Base-by-base conservation (phyloP, 37 sponge, comb jelly and placozoan species). In the Aplysina aerophoba region DNA sequence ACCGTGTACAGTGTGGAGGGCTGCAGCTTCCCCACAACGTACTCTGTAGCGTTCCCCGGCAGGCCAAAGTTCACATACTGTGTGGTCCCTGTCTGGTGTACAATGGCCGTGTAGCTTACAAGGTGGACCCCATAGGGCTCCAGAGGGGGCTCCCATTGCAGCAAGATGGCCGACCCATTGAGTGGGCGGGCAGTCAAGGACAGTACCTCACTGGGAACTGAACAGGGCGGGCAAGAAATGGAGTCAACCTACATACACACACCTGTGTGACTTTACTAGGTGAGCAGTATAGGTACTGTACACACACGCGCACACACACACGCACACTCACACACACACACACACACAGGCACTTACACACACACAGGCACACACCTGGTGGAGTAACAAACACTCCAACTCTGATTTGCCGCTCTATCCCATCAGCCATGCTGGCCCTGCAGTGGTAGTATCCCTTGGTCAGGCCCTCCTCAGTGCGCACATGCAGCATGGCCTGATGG, bases 301-400 rank as follows among this genome's bases (percentile, higher is more conserved):
- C 50, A 44, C 50, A 44, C 71, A 69, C 71, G 30, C 71, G 19
- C 71, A 69, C 71, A 27, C 71, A 69, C 71, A 27, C 71, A 69
- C 71, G 34, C 71, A 69, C 71, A 69, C 71, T 30, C 71, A 69
- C 50, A 44, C 50, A 44, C 50, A 44, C 50, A 44, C 50, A 44
- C 50, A 69, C 71, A 69, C 71, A 69, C 71, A 69, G 1, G 19
- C 4, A 31, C 71, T 30, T 35, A 69, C 71, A 31, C 71, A 69
- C 71, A 69, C 71, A 69, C 71, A 69, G 35, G 30, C 53, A 40
- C 78, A 22, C 54, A 75, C 78, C 78, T 75, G 78, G 78, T n/a
- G 78, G 78, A 14, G 78, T 75, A 31, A 50, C 78, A 40, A 75
- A 75, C 54, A 75, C 78, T 19, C 78, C 78, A 17, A 75, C 53